A percentile compares a stretch with the other conserved stretches of the same genome.
Conservation (phyloP, 2,888 invertebrate genomes). For the Dryadula phaetusa region DNA sequence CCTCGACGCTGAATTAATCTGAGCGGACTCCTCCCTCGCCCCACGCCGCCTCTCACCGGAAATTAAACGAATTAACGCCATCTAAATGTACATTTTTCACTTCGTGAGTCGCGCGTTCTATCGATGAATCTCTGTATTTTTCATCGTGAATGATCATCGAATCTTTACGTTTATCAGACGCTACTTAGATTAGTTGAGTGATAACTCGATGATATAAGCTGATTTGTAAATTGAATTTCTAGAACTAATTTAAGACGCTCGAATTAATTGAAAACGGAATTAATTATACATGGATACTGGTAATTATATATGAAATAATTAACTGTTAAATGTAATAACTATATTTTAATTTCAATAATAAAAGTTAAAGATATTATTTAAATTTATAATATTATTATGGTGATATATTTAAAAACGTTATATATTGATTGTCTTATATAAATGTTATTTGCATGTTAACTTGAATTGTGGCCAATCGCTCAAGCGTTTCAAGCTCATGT, state of each 20-base stretch:
- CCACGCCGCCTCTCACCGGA: conserved; percentile 76
- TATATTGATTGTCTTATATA: conserved; percentile 24
- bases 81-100: conserved; percentile 85
- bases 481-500: conserved; percentile 62
- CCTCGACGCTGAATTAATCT: conserved; percentile 83
- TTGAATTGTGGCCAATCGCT: conserved; percentile 61
- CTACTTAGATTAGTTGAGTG: conserved; percentile 81
- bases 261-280: conserved; percentile 77
- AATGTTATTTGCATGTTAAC: conserved; percentile 28
- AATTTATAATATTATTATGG: background rate
- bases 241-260: conserved; percentile 77
- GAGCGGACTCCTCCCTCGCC: conserved; percentile 66
- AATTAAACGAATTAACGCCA: conserved; percentile 85
- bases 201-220: conserved; percentile 81
- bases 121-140: conserved; percentile 81
- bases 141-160: conserved; percentile 75
- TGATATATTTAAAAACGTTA: background rate
- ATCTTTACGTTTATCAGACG: conserved; percentile 78
- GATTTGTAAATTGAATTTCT: conserved; percentile 81
- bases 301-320: conserved; percentile 63
- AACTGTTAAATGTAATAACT: conserved; percentile 62
- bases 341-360: conserved; percentile 44
- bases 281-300: conserved; percentile 68
- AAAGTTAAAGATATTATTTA: no score
- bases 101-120: conserved; percentile 79